Evolutionary conservation across 1,140 invertebrate genomes (phyloP).

Genomic region (Drosophila neocordata): DNA sequence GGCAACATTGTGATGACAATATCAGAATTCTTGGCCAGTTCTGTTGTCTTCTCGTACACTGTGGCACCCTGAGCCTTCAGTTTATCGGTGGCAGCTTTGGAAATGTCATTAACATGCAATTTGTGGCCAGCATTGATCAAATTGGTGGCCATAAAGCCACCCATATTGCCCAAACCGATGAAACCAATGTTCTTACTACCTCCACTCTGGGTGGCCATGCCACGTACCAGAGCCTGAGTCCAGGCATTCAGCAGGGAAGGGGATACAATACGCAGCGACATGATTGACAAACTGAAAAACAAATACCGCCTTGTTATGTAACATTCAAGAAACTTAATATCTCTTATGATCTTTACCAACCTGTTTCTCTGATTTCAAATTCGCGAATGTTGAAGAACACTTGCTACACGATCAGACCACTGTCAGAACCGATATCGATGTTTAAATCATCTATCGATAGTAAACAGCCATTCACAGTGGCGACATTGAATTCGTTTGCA

Average conservation of each 20-base stretch:
- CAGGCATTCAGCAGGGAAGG: conserved; percentile 56
- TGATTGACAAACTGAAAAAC: conserved; percentile 32
- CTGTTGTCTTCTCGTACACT: conserved; percentile 87
- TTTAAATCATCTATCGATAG: too few relatives aligned
- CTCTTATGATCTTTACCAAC: conserved; percentile 43
- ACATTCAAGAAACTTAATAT: conserved; percentile 3
- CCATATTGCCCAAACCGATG: conserved; percentile 98
- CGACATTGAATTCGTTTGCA: too few relatives aligned
- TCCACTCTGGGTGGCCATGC: conserved; percentile 75
- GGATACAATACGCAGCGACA: conserved; percentile 77
- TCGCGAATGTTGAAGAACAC: conserved; percentile 4
- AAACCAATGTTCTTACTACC: conserved; percentile 90
- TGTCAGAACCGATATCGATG: too few relatives aligned
- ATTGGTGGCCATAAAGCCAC: conserved; percentile 96
- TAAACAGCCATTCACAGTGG: too few relatives aligned
- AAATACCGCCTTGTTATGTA: conserved; percentile 46
- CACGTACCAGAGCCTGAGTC: conserved; percentile 70
- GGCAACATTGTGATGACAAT: conserved; percentile 97
- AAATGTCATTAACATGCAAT: conserved; percentile 94
- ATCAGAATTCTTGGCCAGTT: conserved; percentile 89
- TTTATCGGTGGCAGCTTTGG: conserved; percentile 86
- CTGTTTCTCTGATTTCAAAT: conserved; percentile 33
- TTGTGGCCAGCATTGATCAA: conserved; percentile 93
- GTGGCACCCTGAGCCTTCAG: conserved; percentile 89
- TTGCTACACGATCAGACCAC: conserved; percentile 50